These are phyloP conservation scores for Horisme vitalbata DNA, from an alignment of 2,888 invertebrate genomes.

Conservation along the genomic window DNA sequence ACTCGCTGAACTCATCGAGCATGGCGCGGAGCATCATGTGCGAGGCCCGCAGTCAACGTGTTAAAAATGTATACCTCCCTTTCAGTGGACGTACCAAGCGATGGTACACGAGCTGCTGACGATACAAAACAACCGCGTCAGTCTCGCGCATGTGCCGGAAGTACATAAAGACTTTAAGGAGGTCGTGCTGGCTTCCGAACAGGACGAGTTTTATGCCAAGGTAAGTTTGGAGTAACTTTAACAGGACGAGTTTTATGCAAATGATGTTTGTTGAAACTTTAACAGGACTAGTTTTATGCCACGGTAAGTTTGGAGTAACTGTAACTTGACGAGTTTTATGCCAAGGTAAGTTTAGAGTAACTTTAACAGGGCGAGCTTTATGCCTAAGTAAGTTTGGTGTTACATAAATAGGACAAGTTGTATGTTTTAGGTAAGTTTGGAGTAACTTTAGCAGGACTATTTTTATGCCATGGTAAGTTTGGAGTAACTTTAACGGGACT, in stretches of 20 bases:
- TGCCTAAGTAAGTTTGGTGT: too few relatives aligned
- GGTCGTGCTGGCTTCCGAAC: conserved; percentile 96
- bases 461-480: conserved; percentile 95
- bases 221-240: conserved; percentile 65
- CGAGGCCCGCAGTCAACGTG: too few relatives aligned
- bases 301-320: too few relatives aligned
- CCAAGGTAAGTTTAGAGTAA: conserved; percentile 83
- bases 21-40: too few relatives aligned
- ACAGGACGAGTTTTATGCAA: too few relatives aligned
- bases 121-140: conserved; percentile 97
- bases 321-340: conserved; percentile 99
- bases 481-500: conserved; percentile 83
- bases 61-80: conserved; percentile 9
- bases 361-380: too few relatives aligned
- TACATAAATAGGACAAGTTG: too few relatives aligned
- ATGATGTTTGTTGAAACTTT: too few relatives aligned
- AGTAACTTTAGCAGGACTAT: conserved; percentile 98
- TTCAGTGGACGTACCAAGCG: conserved; percentile 99
- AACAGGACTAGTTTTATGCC: too few relatives aligned
- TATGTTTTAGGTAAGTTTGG: too few relatives aligned
- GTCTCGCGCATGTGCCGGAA: conserved; percentile 91
- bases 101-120: conserved; percentile 99
- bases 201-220: conserved; percentile 98
- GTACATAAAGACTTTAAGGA: conserved; percentile 95
- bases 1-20: too few relatives aligned